A percentile compares a stretch with the other conserved stretches of the same genome.
Conservation (phyloP, 2,888 invertebrate genomes). For the Ctena decussata region DNA sequence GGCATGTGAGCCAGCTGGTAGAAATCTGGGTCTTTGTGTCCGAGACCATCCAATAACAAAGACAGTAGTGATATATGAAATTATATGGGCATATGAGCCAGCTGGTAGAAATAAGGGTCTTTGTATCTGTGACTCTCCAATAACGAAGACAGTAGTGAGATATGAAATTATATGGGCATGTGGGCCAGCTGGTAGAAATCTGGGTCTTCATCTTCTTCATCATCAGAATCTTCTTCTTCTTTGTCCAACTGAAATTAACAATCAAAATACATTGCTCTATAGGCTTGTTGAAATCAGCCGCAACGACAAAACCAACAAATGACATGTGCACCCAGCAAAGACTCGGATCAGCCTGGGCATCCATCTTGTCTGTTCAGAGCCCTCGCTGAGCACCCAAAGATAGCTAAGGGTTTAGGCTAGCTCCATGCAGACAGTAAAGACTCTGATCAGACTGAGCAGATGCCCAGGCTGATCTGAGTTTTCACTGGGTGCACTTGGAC, state of each 20-base stretch:
- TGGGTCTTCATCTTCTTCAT: conserved; percentile 94
- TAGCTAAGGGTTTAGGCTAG: no score
- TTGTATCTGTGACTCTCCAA: not conserved
- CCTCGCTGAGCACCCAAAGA: no score
- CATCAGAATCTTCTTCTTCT: conserved; percentile 89
- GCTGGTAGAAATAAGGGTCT: conserved; percentile 93
- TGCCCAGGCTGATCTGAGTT: no score
- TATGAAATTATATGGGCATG: conserved; percentile 83
- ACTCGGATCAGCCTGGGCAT: no score
- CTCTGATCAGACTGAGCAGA: no score
- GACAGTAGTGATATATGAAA: not conserved
- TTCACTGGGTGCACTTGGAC: no score
- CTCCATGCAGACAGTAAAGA: no score
- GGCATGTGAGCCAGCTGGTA: conserved; percentile 93
- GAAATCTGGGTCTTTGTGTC: conserved; percentile 93
- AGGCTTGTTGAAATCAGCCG: no score
- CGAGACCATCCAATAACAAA: not conserved
- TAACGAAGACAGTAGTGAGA: not conserved
- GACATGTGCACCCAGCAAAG: no score
- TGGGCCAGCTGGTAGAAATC: conserved; percentile 97
- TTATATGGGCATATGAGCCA: conserved; percentile 90
- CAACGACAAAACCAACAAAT: no score
- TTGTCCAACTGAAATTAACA: conserved; percentile 95
- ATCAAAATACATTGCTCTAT: no score
- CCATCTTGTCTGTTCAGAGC: no score